Evolutionary conservation across 2,113 vertebrate genomes (phyloP).

Genomic region (human): GRCh38 chr1:159579001-159579500

Average conservation of each 20-base stretch:
- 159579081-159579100: neutral
- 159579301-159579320: neutral
- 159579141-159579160: neutral
- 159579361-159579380: neutral
- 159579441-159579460: neutral
- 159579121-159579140: neutral
- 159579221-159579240: neutral
- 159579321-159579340: neutral
- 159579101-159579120: neutral
- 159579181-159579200: neutral
- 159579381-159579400: neutral
- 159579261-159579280: neutral
- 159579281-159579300: neutral
- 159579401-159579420: neutral
- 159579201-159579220: neutral
- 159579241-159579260: neutral
- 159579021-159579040: neutral
- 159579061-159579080: neutral
- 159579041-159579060: neutral
- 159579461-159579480: no score
- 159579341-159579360: neutral
- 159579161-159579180: neutral
- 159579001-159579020: neutral
- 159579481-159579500: accelerated
- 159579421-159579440: neutral